Evolutionary conservation across 1,140 invertebrate genomes (phyloP), one percentile per base, ranked within the genome.

Genomic region (Drosophila auraria): DNA sequence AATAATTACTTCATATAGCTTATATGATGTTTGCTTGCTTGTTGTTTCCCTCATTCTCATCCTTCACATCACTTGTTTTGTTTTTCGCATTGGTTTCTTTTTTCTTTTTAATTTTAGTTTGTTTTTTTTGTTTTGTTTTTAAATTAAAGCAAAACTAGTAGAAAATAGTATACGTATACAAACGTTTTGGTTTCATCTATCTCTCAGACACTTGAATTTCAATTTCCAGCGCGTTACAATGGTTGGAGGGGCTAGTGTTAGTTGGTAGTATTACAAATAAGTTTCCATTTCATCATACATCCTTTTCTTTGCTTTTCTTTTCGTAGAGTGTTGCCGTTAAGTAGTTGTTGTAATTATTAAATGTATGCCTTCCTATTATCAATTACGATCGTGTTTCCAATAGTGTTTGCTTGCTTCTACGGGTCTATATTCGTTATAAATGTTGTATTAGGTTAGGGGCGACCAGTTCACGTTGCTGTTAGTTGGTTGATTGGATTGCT

Each of bases 151-250:
- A 90, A 56, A 91, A 91, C 78, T 89, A 90, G 86, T 90, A 80
- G 84, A 87, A 87, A 87, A 89, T 89, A 89, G 84, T 89, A 89
- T 89, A 89, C 84, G 83, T 89, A 83, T 89, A 90, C 84, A 87
- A 82, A 84, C 78, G 80, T 81, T 89, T 90, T 89, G 84, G 86
- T 89, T 89, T 80, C 56, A 60, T 73, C 70, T 38, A 63, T 73
- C 70, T 61, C 56, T 84, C 82, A 86, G 82, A 86, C 82, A 81
- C 78, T 86, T 78, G 72, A 77, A 81, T 82, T 86, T 79, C 69
- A 86, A 66, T 86, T 72, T 61, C 66, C 47, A 61, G 56, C 38
- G 56, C 45, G 49, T 77, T 77, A 51, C 64, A 78, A 59, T 60
- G 73, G 56, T 23, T 78, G 74, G 71, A 73, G 71, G 70, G 68